Conservation (phyloP, 1,140 invertebrate genomes). For the Colletes gigas region DNA sequence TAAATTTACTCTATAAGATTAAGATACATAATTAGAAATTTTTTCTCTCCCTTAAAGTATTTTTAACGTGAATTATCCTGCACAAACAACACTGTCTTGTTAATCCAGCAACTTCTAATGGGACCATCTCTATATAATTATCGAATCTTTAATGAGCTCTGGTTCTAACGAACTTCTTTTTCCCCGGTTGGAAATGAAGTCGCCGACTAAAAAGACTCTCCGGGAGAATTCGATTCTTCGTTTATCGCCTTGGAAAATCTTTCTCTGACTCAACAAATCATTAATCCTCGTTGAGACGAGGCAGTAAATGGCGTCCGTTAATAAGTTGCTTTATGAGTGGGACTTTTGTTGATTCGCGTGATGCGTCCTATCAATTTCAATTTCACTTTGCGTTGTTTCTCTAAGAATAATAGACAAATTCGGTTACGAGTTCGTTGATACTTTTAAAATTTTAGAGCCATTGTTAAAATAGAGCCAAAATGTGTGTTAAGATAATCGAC, state of each 20-base stretch:
- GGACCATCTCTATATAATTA: slow-evolving; percentile 15
- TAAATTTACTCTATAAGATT: neutral
- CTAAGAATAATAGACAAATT: no score
- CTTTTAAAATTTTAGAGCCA: no score
- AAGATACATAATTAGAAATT: no score
- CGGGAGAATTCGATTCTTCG: neutral
- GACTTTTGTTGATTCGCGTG: neutral
- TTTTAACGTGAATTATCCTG: neutral
- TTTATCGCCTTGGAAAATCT: neutral
- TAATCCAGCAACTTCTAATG: neutral
- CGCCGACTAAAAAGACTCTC: slow-evolving; percentile 8
- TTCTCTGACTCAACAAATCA: slow-evolving; percentile 2
- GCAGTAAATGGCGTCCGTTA: slow-evolving; percentile 7
- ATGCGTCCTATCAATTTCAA: neutral
- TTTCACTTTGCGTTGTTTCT: neutral
- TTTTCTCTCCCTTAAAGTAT: neutral
- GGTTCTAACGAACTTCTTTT: slow-evolving; percentile 17
- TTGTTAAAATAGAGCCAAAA: no score
- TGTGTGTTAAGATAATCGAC: neutral
- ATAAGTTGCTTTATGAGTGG: neutral
- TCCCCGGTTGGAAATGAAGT: neutral
- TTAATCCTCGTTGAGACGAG: neutral
- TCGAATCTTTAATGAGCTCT: slow-evolving; percentile 10
- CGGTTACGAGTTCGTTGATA: no score
- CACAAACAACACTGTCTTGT: neutral